Base-by-base conservation (phyloP, 2,113 vertebrate species). In the Chloropsis cyanopogon region DNA sequence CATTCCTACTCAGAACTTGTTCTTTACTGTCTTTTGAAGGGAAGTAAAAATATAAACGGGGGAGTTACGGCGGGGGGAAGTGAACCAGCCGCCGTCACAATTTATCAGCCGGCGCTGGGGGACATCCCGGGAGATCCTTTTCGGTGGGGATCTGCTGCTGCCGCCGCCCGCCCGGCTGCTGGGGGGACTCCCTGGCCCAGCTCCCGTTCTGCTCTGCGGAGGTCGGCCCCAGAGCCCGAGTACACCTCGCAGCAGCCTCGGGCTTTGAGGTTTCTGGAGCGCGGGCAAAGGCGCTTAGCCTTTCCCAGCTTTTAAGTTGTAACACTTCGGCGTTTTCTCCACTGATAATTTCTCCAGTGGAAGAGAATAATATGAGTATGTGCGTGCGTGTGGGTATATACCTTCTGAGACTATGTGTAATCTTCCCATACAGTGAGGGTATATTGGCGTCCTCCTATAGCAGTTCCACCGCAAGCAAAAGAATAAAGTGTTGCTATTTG, bases 311-410 rank as follows among this genome's bases (percentile, higher is more conserved):
- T 88, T 71, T 23, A 33, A 46, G 7, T 21, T 54, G 13, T 25
- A 78, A 31, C 31, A 22, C 52, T 39, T 57, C 2, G 10, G n/a
- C 24, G 7, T 82, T 92, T 88, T 37, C 44, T 60, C 33, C 78
- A 21, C 14, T 20, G 59, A 31, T 25, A 22, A 25, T 42, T 82
- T 85, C 7, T 75, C 18, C 5, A 4, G 14, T 47, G 16, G 11
- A 47, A 63, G 82, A 85, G 39, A 46, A 11, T 21, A 28, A 37
- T 11, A 33, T 20, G 16, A 25, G 28, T 18, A 29, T 14, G 1
- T 42, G 3, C 25, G 3, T 29, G 4, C 10, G 1, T 13, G 7
- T 35, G 4, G 10, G 8, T 42, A 14, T 47, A 26, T 7, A 41
- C 17, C 41, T 81, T 53, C n/a, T 19, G 66, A 82, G 42, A 26